A percentile compares a stretch with the other conserved stretches of the same genome.
Evolutionary conservation across 2,888 invertebrate genomes (phyloP).

Genomic region (Xiphydria camelus): DNA sequence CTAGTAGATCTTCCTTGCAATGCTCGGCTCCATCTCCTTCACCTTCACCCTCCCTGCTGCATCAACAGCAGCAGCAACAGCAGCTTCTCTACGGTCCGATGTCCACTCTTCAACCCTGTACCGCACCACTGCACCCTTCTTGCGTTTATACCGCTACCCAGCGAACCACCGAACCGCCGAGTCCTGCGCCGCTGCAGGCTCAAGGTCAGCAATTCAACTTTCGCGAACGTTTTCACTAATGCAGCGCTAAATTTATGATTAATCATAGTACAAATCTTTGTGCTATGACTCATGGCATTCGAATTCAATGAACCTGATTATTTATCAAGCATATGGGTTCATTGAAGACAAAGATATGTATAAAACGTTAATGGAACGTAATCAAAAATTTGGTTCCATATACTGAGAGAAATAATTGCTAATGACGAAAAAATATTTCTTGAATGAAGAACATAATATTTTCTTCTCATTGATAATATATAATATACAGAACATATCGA

Average conservation of each 20-base stretch:
- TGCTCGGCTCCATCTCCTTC: conserved; percentile 23
- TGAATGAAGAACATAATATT: too few species aligned
- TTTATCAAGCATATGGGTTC: too few species aligned
- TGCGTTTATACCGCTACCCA: conserved; percentile 39
- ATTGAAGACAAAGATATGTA: too few species aligned
- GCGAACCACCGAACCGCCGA: conserved; percentile 31
- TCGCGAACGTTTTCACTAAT: too few species aligned
- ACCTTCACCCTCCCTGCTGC: conserved; percentile 19
- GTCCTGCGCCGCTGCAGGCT: conserved; percentile 26
- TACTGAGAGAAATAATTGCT: too few species aligned
- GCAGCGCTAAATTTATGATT: conserved; percentile 4
- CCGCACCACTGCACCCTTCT: conserved; percentile 37
- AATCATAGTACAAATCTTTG: background rate
- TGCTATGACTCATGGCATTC: background rate
- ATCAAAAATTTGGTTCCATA: too few species aligned
- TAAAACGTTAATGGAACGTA: too few species aligned
- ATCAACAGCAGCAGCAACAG: conserved; percentile 36
- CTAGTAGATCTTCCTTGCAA: conserved; percentile 37
- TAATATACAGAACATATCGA: conserved; percentile 17
- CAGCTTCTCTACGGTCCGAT: conserved; percentile 45
- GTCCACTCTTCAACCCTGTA: conserved; percentile 38
- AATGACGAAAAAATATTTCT: too few species aligned
- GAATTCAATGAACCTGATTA: too few species aligned
- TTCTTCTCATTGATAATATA: too few species aligned
- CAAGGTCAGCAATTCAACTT: conserved; percentile 38